Percentiles rank a stretch among this genome's conserved stretches.
Conservation (phyloP, 2,797 vertebrate species). For the Parauchenoglanis ngamensis region DNA sequence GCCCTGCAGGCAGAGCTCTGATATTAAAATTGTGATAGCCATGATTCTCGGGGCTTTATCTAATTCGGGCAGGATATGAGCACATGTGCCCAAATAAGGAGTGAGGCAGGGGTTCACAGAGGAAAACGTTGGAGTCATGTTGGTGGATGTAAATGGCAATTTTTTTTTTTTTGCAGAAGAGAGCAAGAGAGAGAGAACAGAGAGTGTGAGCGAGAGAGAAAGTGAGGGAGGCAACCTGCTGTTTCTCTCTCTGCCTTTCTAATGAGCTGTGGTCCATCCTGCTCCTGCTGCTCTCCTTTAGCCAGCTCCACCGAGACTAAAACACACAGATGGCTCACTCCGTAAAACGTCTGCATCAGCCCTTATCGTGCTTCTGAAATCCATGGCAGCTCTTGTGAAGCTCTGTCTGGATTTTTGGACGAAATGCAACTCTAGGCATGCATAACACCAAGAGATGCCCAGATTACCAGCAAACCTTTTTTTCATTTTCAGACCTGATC, state of each 20-base stretch:
- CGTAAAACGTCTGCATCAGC: slow-evolving; percentile 34
- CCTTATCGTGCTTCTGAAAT: slow-evolving; percentile 20
- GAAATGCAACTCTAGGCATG: background rate
- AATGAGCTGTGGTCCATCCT: slow-evolving; percentile 58
- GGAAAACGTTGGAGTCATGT: background rate
- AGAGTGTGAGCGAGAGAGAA: background rate
- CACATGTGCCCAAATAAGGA: background rate
- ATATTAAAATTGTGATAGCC: slow-evolving; percentile 40
- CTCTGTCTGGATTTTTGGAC: background rate
- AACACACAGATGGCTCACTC: slow-evolving; percentile 45
- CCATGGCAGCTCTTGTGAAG: background rate
- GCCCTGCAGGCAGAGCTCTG: slow-evolving; percentile 20
- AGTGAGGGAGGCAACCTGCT: slow-evolving; percentile 16
- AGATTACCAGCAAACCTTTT: slow-evolving; percentile 6
- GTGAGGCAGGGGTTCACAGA: background rate
- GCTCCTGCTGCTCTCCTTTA: slow-evolving; percentile 33
- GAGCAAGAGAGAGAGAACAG: background rate
- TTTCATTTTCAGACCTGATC: background rate
- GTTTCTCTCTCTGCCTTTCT: slow-evolving; percentile 46
- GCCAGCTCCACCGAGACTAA: slow-evolving; percentile 34
- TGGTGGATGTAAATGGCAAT: slow-evolving; percentile 6
- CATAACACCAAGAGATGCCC: slow-evolving; percentile 34
- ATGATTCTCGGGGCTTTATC: slow-evolving; percentile 35
- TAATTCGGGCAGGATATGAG: slow-evolving; percentile 41
- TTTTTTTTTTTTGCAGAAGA: slow-evolving; percentile 6